Evolutionary conservation across 1,140 invertebrate species (phyloP).

Genomic region (Pectinophora gossypiella): DNA sequence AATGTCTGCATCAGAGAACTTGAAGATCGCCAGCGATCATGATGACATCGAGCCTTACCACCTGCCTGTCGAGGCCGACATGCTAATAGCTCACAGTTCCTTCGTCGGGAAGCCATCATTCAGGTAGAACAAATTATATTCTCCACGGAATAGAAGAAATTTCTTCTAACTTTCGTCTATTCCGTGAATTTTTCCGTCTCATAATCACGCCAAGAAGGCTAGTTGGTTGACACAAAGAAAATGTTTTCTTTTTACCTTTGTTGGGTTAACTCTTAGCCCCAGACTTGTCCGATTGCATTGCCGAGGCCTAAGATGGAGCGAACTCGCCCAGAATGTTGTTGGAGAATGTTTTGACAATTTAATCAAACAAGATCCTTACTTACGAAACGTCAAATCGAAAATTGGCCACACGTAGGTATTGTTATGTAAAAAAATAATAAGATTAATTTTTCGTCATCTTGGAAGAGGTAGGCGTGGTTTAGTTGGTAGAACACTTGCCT

Average conservation of each 20-base stretch:
- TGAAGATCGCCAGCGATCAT: background rate
- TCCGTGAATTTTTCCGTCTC: too few relatives aligned
- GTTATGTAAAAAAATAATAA: background rate
- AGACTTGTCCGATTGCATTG: too few relatives aligned
- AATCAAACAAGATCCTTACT: too few relatives aligned
- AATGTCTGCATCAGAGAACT: background rate
- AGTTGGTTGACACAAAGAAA: background rate
- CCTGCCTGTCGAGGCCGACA: slow-evolving; percentile 6
- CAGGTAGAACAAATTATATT: slow-evolving; percentile 1
- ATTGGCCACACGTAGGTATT: too few relatives aligned
- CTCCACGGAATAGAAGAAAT: background rate
- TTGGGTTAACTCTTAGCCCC: too few relatives aligned
- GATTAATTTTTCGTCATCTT: background rate
- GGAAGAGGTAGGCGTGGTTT: background rate
- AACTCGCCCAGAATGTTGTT: too few relatives aligned
- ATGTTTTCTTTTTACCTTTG: background rate
- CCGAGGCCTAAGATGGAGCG: too few relatives aligned
- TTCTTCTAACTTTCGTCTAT: background rate
- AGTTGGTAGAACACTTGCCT: too few relatives aligned
- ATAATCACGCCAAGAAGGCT: too few relatives aligned
- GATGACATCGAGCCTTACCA: slow-evolving; percentile 3
- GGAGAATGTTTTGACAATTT: too few relatives aligned
- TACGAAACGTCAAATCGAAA: too few relatives aligned
- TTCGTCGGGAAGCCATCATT: slow-evolving; percentile 2
- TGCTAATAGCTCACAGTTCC: slow-evolving; percentile 11